A percentile compares a stretch with the other conserved stretches of the same genome.
phyloP scores from a whole-genome alignment of 30 jellyfish, hydroid and myxozoan genomes.

The Catostylus mosaicus region DNA sequence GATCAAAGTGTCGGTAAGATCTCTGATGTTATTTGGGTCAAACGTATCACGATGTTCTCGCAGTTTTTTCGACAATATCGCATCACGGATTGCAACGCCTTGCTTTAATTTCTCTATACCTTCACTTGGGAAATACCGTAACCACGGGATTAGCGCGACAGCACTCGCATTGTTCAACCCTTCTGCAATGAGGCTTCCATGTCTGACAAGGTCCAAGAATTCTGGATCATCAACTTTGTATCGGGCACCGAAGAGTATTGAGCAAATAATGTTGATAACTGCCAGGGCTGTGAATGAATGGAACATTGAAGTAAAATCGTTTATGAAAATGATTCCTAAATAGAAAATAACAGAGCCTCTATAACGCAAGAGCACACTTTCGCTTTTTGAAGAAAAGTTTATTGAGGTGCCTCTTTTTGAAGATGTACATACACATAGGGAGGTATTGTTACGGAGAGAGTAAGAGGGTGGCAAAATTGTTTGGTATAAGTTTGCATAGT shows the following conservation, averaged over 20 bases:
- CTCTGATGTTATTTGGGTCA: conserved; percentile 60
- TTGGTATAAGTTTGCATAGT: too few species aligned
- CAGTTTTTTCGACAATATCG: conserved; percentile 8
- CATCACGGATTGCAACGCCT: conserved; percentile 53
- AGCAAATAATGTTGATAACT: conserved; percentile 56
- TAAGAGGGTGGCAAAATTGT: too few species aligned
- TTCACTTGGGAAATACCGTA: conserved; percentile 60
- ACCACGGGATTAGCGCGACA: conserved; percentile 61
- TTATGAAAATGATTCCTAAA: too few species aligned
- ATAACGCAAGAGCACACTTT: too few species aligned
- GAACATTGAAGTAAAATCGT: too few species aligned
- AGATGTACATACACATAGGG: too few species aligned
- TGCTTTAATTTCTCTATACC: conserved; percentile 32
- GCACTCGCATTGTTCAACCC: background rate
- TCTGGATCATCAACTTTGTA: conserved; percentile 56
- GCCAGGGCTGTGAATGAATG: conserved; percentile 34
- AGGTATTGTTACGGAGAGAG: too few species aligned
- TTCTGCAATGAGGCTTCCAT: background rate
- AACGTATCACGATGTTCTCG: conserved; percentile 52
- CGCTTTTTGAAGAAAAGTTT: too few species aligned
- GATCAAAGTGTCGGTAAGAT: conserved; percentile 65
- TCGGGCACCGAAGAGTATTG: conserved; percentile 61
- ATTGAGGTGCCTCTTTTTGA: too few species aligned
- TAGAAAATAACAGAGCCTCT: too few species aligned
- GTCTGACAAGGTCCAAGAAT: conserved; percentile 24